These are phyloP conservation scores for Luehdorfia chinensis DNA, from an alignment of 1,140 invertebrate species.

Conservation along the genomic window DNA sequence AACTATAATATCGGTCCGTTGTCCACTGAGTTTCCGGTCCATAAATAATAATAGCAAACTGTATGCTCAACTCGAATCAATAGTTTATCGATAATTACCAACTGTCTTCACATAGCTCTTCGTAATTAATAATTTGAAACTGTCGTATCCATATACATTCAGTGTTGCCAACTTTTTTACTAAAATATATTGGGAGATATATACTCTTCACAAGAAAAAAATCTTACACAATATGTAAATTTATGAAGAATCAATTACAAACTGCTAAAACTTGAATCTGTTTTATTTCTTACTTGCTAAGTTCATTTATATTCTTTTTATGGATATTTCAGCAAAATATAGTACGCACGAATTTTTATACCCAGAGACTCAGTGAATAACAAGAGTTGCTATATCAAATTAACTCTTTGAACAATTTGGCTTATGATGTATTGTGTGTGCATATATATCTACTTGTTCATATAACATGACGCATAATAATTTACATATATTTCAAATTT, in stretches of 20 bases:
- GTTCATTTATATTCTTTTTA: no score
- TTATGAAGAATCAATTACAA: no score
- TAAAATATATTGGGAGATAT: no score
- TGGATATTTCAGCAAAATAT: neutral
- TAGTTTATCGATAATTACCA: neutral
- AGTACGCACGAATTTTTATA: neutral
- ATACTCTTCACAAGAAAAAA: no score
- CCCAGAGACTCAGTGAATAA: constrained; percentile 1
- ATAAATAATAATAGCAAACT: neutral
- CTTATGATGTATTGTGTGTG: constrained; percentile 49
- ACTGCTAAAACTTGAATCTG: no score
- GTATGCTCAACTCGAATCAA: neutral
- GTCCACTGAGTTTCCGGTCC: neutral
- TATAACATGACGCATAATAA: constrained; percentile 71
- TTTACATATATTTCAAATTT: constrained; percentile 45
- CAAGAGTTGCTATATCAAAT: constrained; percentile 20
- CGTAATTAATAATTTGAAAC: no score
- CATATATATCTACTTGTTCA: constrained; percentile 36
- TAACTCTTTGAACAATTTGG: constrained; percentile 47
- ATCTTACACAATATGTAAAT: no score
- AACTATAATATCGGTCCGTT: no score
- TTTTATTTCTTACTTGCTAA: no score
- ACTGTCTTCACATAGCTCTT: neutral
- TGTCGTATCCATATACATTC: no score
- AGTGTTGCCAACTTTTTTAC: no score